phyloP scores from a whole-genome alignment of 2,113 vertebrate species.

The Procapra przewalskii region DNA sequence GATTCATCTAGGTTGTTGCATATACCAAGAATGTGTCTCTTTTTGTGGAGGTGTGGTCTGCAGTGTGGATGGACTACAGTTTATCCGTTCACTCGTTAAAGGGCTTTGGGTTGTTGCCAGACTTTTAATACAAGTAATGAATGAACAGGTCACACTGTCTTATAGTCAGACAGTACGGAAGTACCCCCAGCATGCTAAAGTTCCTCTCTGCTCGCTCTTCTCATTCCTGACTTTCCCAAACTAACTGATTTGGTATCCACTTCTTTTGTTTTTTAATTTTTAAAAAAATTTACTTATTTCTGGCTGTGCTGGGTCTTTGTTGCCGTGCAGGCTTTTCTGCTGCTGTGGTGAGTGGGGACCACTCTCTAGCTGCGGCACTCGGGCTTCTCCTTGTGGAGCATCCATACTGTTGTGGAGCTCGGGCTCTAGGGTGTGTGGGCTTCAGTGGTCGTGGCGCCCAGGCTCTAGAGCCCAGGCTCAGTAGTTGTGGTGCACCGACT shows the following conservation, averaged over 20 bases:
- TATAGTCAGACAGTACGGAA: neutral
- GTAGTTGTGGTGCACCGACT: neutral
- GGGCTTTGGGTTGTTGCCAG: neutral
- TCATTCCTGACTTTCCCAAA: neutral
- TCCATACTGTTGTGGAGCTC: neutral
- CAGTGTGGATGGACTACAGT: no score
- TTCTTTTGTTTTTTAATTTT: neutral
- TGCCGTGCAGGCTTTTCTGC: neutral
- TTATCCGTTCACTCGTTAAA: accelerated
- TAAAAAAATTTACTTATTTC: neutral
- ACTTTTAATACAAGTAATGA: neutral
- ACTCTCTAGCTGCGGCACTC: neutral
- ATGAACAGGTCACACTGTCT: accelerated
- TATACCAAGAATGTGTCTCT: neutral
- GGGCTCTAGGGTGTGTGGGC: neutral
- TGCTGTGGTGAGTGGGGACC: neutral
- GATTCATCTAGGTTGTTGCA: accelerated
- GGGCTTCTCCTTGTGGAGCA: neutral
- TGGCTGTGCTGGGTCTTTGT: neutral
- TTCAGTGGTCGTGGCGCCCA: neutral
- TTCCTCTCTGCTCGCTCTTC: neutral
- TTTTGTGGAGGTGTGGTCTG: no score
- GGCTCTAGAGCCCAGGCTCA: neutral
- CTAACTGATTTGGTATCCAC: neutral
- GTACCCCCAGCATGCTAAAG: accelerated